These are phyloP conservation scores for Engystomops pustulosus DNA, from an alignment of 2,113 vertebrate species.

Conservation along the genomic window DNA sequence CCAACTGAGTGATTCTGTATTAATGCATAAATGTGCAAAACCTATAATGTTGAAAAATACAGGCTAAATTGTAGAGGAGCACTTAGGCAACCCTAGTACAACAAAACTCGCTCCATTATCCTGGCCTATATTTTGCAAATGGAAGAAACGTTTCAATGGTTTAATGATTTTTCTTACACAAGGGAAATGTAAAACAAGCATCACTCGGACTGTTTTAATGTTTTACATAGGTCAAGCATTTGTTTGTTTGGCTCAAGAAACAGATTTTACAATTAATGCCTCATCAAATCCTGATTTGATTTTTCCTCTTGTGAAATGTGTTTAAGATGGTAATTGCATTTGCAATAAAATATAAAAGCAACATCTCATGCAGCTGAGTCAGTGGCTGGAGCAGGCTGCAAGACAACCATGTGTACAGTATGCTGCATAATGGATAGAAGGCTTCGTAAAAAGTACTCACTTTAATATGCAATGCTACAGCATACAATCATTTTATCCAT, in stretches of 20 bases:
- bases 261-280: slow-evolving; percentile 54
- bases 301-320: slow-evolving; percentile 44
- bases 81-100: slow-evolving; percentile 4
- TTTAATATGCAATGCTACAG: neutral
- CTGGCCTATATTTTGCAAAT: slow-evolving; percentile 52
- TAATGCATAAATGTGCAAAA: slow-evolving; percentile 8
- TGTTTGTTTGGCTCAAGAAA: slow-evolving; percentile 54
- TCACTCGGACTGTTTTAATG: slow-evolving; percentile 49
- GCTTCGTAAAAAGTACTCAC: too few species aligned
- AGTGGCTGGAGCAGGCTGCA: neutral
- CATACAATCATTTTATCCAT: too few species aligned
- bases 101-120: slow-evolving; percentile 28
- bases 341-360: slow-evolving; percentile 43
- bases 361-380: slow-evolving; percentile 6
- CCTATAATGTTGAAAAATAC: slow-evolving; percentile 1
- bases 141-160: slow-evolving; percentile 55
- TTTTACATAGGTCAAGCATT: slow-evolving; percentile 58
- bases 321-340: slow-evolving; percentile 38
- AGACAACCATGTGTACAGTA: neutral
- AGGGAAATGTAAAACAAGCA: slow-evolving; percentile 58
- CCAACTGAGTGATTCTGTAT: neutral
- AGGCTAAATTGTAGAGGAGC: neutral
- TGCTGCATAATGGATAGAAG: neutral
- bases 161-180: slow-evolving; percentile 58
- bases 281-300: slow-evolving; percentile 54